Percentiles rank a stretch among this genome's conserved stretches.
Evolutionary conservation across 2,888 invertebrate species (phyloP).

Genomic region (Phaonia tiefii): DNA sequence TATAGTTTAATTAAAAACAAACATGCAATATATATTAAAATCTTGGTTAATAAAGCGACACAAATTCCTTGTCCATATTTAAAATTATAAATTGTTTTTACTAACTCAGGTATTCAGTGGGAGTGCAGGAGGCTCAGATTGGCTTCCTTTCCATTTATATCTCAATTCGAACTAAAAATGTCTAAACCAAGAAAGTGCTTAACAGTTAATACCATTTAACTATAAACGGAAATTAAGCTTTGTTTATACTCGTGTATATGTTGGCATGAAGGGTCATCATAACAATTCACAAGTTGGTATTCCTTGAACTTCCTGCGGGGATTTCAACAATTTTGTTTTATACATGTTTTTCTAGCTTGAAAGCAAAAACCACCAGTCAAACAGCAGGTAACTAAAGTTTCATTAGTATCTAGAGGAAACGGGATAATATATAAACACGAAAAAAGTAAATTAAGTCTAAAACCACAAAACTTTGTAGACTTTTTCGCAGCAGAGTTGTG

Average conservation of each 20-base stretch:
- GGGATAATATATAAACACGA: conserved; percentile 6
- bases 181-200: conserved; percentile 36
- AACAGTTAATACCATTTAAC: conserved; percentile 44
- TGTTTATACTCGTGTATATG: background rate
- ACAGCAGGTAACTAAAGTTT: conserved; percentile 44
- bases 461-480: background rate
- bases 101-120: conserved; percentile 39
- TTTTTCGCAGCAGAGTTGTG: background rate
- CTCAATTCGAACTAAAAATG: background rate
- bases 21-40: no score
- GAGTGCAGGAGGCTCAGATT: background rate
- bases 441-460: conserved; percentile 34
- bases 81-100: conserved; percentile 45
- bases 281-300: background rate
- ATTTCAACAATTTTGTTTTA: conserved; percentile 3
- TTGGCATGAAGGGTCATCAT: background rate
- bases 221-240: conserved; percentile 46
- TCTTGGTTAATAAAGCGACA: no score
- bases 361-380: conserved; percentile 42
- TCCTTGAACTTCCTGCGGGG: background rate
- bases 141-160: background rate
- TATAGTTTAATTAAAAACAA: background rate
- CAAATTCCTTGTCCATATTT: no score
- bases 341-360: background rate
- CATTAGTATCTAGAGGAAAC: background rate